Conservation (phyloP, 2,113 vertebrate genomes). For the Apaloderma vittatum region DNA sequence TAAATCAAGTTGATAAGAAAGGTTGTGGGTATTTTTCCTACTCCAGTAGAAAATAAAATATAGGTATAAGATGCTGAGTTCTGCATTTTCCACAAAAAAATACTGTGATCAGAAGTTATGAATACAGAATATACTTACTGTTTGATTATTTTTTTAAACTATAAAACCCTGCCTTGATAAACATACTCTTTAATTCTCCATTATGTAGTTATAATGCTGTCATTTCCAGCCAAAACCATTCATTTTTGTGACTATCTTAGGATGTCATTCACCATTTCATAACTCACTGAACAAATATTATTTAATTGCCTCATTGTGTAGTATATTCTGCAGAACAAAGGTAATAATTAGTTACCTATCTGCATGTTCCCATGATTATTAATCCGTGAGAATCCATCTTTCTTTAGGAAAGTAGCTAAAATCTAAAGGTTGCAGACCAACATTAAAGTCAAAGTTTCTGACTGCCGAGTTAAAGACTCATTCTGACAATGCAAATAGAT, state of each 20-base stretch:
- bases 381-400: background rate
- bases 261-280: background rate
- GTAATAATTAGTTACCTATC: background rate
- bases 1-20: background rate
- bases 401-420: background rate
- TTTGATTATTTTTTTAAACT: background rate
- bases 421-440: background rate
- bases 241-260: background rate
- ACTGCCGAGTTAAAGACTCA: background rate
- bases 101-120: background rate
- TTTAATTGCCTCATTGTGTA: background rate
- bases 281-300: background rate
- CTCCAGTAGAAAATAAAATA: background rate
- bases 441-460: conserved; percentile 3
- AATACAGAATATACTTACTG: background rate
- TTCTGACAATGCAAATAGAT: background rate
- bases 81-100: background rate
- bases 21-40: background rate
- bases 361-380: background rate
- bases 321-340: background rate
- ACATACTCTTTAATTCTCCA: background rate
- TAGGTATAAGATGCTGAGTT: background rate
- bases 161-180: background rate
- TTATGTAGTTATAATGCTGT: background rate
- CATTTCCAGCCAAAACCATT: background rate